These are phyloP conservation scores for Tetrao urogallus DNA, from an alignment of 2,113 vertebrate genomes.

Conservation along the genomic window DNA sequence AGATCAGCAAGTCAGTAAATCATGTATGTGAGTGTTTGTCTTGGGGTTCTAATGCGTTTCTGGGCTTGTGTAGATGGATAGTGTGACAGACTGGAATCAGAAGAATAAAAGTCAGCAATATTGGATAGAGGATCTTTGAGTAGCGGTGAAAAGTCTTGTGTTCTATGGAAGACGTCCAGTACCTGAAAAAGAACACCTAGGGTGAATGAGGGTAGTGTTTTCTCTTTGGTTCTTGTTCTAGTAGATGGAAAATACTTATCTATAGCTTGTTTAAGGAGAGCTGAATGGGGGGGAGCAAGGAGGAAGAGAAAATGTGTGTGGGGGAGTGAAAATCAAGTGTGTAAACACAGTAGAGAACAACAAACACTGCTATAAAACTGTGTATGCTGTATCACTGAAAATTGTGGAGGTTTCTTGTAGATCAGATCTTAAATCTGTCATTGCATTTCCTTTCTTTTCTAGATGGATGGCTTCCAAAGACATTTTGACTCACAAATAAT, in stretches of 20 bases:
- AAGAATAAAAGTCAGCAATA: neutral
- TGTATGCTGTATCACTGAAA: neutral
- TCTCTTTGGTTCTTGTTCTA: neutral
- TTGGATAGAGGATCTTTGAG: neutral
- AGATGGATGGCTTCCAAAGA: slow-evolving; percentile 97
- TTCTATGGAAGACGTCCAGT: neutral
- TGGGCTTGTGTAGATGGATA: neutral
- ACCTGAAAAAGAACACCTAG: neutral
- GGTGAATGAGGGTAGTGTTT: neutral
- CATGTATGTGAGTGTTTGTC: slow-evolving; percentile 82
- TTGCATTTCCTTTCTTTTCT: neutral
- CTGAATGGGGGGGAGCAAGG: neutral
- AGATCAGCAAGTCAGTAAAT: slow-evolving; percentile 93
- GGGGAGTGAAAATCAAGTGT: neutral
- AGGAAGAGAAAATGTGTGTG: neutral
- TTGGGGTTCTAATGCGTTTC: neutral
- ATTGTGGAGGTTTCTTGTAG: neutral
- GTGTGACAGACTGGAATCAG: neutral
- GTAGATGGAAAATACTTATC: neutral
- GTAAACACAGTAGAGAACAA: neutral
- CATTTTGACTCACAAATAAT: slow-evolving; percentile 96
- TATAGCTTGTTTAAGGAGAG: neutral
- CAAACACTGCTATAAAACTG: neutral
- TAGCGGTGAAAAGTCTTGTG: neutral
- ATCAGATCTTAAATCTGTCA: neutral